A percentile compares a stretch with the other conserved stretches of the same genome.
These are phyloP conservation scores for Phylloscopus trochilus DNA, from an alignment of 2,113 vertebrate genomes.

Conservation along the genomic window DNA sequence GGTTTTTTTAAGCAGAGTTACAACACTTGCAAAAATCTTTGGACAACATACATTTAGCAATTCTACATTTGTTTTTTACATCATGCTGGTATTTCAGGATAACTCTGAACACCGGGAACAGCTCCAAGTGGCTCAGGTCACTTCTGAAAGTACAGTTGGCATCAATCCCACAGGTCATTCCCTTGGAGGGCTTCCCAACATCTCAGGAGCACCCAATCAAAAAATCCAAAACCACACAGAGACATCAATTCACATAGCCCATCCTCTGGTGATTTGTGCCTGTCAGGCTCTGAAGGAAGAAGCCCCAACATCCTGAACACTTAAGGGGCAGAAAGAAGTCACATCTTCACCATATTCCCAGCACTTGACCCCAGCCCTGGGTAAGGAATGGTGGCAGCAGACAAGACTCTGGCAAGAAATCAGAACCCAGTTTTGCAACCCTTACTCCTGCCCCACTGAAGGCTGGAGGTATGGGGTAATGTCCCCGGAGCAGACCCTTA, in stretches of 20 bases:
- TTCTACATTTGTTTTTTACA: constrained; percentile 42
- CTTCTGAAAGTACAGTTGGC: constrained; percentile 56
- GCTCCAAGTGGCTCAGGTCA: constrained; percentile 43
- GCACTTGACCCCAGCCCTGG: not conserved
- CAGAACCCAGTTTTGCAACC: not conserved
- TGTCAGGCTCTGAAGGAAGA: not conserved
- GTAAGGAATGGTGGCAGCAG: not conserved
- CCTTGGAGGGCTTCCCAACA: constrained; percentile 28
- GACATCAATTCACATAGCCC: not conserved
- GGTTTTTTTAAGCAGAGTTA: not conserved
- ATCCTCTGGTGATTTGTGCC: not conserved
- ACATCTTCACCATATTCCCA: not conserved
- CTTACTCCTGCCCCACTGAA: constrained; percentile 31
- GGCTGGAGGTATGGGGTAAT: not conserved
- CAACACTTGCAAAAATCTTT: not conserved
- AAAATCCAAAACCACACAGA: not conserved
- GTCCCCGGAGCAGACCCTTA: not conserved
- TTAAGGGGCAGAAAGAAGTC: not conserved
- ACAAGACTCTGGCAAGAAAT: constrained; percentile 11
- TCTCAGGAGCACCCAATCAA: not conserved
- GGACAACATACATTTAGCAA: constrained; percentile 43
- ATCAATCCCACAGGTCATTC: constrained; percentile 40
- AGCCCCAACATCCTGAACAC: not conserved
- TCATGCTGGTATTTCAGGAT: constrained; percentile 30
- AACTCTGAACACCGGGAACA: not conserved